phyloP scores from a whole-genome alignment of 1,140 invertebrate genomes.

The Drosophila sturtevanti region DNA sequence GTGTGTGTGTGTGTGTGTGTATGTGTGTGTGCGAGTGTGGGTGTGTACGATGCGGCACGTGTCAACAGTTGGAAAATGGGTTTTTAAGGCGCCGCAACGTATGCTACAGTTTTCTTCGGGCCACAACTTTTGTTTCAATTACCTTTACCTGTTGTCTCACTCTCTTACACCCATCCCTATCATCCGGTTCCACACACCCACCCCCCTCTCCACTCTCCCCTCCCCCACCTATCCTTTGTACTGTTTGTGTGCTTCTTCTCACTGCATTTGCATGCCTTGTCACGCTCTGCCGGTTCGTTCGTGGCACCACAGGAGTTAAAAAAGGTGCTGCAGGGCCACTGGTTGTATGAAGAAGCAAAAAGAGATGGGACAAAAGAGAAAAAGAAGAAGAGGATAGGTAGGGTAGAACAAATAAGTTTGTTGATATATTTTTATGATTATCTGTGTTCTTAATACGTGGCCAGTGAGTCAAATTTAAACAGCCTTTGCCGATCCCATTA shows the following conservation, averaged over 20 bases:
- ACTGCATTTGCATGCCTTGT: slow-evolving; percentile 56
- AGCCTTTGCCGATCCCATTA: neutral
- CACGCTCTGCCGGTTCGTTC: slow-evolving; percentile 25
- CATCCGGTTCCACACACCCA: neutral
- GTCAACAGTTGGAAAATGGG: slow-evolving; percentile 78
- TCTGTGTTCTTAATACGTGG: slow-evolving; percentile 57
- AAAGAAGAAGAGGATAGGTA: neutral
- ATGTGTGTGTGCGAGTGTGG: too few relatives aligned
- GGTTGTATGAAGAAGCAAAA: neutral
- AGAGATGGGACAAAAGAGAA: neutral
- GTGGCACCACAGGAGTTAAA: neutral
- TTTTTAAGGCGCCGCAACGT: slow-evolving; percentile 77
- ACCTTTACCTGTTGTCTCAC: slow-evolving; percentile 67
- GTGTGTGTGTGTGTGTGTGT: neutral
- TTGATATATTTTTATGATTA: slow-evolving; percentile 62
- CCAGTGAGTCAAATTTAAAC: slow-evolving; percentile 41
- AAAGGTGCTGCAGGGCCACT: neutral
- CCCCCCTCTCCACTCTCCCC: neutral
- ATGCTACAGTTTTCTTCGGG: slow-evolving; percentile 69
- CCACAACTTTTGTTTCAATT: slow-evolving; percentile 77
- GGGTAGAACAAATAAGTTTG: slow-evolving; percentile 45
- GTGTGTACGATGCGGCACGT: slow-evolving; percentile 65
- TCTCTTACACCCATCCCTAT: slow-evolving; percentile 10
- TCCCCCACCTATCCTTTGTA: neutral
- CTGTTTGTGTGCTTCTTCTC: neutral